Conservation (phyloP, 2,113 vertebrate species). For the Galemys pyrenaicus region DNA sequence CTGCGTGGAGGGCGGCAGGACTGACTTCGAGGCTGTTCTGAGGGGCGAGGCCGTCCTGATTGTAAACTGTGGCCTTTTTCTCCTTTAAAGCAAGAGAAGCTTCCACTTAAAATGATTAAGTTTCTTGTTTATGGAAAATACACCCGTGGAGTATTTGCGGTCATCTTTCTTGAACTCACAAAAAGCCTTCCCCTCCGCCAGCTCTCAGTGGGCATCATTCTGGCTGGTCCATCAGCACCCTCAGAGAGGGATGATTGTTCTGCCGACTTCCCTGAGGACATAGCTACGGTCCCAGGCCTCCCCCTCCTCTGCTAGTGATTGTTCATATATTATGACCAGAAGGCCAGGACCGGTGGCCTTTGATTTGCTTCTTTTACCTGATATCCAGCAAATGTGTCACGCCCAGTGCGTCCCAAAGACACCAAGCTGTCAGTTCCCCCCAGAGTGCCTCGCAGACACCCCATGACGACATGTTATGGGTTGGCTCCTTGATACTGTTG, state of each 20-base stretch:
- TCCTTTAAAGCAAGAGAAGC: background rate
- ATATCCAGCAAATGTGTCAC: background rate
- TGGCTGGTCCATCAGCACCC: too few relatives aligned
- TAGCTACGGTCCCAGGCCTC: background rate
- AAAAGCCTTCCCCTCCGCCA: too few relatives aligned
- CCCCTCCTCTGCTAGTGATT: background rate
- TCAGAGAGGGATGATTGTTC: too few relatives aligned
- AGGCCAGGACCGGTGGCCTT: background rate
- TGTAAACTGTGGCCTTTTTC: background rate
- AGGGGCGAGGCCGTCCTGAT: accelerated
- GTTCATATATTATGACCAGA: background rate
- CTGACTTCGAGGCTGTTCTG: background rate
- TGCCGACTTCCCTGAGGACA: background rate
- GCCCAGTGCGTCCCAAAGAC: background rate
- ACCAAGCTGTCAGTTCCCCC: background rate
- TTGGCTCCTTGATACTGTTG: background rate
- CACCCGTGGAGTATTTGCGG: background rate
- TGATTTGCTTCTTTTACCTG: background rate
- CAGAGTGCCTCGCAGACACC: background rate
- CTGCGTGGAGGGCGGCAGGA: background rate
- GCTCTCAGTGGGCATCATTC: background rate
- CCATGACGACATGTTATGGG: background rate
- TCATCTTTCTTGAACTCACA: background rate
- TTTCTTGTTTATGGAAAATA: background rate
- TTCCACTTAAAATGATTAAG: background rate